phyloP scores from a whole-genome alignment of 2,888 invertebrate species.

The Heliconius hortense region DNA sequence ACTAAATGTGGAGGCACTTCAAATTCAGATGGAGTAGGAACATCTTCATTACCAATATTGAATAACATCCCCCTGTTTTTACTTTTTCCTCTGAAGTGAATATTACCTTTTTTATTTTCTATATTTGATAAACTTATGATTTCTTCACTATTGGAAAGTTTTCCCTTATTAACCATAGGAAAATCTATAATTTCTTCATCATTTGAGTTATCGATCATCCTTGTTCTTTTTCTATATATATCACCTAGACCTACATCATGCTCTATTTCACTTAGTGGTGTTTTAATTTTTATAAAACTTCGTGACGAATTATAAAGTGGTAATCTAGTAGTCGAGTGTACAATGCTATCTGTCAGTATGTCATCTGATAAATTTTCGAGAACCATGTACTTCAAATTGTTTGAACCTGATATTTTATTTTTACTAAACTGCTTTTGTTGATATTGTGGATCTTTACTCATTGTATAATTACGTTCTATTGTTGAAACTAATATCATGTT shows the following conservation, averaged over 20 bases:
- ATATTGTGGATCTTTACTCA: constrained; percentile 55
- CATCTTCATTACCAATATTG: constrained; percentile 46
- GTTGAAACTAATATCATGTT: constrained; percentile 84
- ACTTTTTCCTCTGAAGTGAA: constrained; percentile 47
- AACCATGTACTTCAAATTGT: constrained; percentile 58
- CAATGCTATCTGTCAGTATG: constrained; percentile 54
- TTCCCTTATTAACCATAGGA: constrained; percentile 39
- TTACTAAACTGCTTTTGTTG: constrained; percentile 58
- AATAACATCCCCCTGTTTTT: constrained; percentile 42
- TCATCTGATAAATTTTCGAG: constrained; percentile 61
- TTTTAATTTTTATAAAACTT: constrained; percentile 53
- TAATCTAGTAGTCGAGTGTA: constrained; percentile 48
- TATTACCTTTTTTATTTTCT: constrained; percentile 49
- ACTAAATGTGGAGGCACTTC: constrained; percentile 64
- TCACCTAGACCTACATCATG: constrained; percentile 53
- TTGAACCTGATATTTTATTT: constrained; percentile 57
- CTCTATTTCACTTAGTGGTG: constrained; percentile 54
- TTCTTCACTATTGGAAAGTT: constrained; percentile 43
- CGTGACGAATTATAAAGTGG: constrained; percentile 44
- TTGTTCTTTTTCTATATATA: constrained; percentile 40
- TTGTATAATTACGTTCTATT: constrained; percentile 69
- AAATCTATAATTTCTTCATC: constrained; percentile 56
- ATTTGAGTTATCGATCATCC: constrained; percentile 40
- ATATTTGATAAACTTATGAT: constrained; percentile 56
- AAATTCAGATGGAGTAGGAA: constrained; percentile 55